Evolutionary conservation across 1,140 invertebrate genomes (phyloP).

Genomic region (Tetragonula clypearis): DNA sequence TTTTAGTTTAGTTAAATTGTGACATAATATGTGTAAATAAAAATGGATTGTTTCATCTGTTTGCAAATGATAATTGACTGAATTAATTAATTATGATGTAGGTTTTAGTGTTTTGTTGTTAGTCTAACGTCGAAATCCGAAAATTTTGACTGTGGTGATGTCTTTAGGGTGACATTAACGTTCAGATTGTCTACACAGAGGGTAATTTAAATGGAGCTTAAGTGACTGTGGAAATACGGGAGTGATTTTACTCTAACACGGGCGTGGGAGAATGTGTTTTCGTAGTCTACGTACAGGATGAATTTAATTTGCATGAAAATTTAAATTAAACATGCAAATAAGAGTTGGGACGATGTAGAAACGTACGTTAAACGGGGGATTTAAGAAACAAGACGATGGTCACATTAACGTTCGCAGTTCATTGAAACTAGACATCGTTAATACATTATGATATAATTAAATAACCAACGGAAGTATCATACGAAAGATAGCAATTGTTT

Average conservation of each 20-base stretch:
- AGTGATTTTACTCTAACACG: not conserved
- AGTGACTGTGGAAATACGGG: not conserved
- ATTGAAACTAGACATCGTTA: not conserved
- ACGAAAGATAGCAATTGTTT: not conserved
- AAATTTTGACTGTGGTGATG: not conserved
- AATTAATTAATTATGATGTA: not conserved
- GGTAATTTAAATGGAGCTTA: not conserved
- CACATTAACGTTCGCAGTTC: not conserved
- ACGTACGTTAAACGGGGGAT: not conserved
- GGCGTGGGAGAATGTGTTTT: not conserved
- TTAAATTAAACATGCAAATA: not conserved
- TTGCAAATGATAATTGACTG: too few species aligned
- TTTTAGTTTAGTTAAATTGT: too few species aligned
- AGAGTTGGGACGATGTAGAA: not conserved
- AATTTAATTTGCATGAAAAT: conserved; percentile 28
- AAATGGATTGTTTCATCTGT: too few species aligned
- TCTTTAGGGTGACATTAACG: not conserved
- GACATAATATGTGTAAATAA: too few species aligned
- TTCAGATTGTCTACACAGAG: too few species aligned
- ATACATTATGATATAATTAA: not conserved
- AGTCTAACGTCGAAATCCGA: not conserved
- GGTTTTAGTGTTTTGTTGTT: too few species aligned
- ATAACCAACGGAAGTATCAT: not conserved
- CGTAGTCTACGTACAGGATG: not conserved
- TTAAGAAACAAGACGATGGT: not conserved